phyloP scores from a whole-genome alignment of 1,140 invertebrate genomes.

The Drosophila nebulosa region DNA sequence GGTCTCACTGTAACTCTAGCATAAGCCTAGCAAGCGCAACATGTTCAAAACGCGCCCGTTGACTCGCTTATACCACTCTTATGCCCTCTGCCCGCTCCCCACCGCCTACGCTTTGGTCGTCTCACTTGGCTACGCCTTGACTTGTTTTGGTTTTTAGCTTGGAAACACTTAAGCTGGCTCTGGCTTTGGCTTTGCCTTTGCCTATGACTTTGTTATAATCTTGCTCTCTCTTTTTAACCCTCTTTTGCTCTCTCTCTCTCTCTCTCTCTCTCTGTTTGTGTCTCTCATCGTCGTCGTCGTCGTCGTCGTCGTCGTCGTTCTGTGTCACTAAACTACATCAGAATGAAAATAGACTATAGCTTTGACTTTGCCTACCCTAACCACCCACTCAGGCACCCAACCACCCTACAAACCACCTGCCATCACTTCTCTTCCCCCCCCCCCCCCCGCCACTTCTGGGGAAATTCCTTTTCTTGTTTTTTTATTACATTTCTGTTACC shows the following conservation, averaged over 20 bases:
- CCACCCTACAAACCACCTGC: neutral
- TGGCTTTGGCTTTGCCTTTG: constrained; percentile 32
- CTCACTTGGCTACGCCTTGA: constrained; percentile 40
- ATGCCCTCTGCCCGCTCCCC: neutral
- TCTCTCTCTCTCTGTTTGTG: neutral
- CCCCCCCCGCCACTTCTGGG: constrained; percentile 3
- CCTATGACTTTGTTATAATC: constrained; percentile 55
- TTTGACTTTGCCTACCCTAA: constrained; percentile 54
- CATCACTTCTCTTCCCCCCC: neutral
- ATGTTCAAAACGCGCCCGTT: constrained; percentile 52
- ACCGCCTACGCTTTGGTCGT: neutral
- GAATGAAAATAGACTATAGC: constrained; percentile 71
- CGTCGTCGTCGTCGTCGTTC: constrained; percentile 27
- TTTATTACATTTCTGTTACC: constrained; percentile 36
- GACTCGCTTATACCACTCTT: neutral
- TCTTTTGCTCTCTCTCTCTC: neutral
- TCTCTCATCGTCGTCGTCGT: constrained; percentile 8
- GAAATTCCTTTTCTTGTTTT: constrained; percentile 38
- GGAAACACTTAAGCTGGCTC: constrained; percentile 64
- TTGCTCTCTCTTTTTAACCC: neutral
- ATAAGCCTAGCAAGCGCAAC: constrained; percentile 56
- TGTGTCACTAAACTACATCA: constrained; percentile 69
- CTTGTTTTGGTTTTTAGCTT: constrained; percentile 12
- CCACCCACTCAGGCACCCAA: neutral
- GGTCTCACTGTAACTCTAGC: constrained; percentile 20